A percentile compares a stretch with the other conserved stretches of the same genome.
phyloP scores from a whole-genome alignment of 2,797 vertebrate genomes.

The Triplophysa yarkandensis region DNA sequence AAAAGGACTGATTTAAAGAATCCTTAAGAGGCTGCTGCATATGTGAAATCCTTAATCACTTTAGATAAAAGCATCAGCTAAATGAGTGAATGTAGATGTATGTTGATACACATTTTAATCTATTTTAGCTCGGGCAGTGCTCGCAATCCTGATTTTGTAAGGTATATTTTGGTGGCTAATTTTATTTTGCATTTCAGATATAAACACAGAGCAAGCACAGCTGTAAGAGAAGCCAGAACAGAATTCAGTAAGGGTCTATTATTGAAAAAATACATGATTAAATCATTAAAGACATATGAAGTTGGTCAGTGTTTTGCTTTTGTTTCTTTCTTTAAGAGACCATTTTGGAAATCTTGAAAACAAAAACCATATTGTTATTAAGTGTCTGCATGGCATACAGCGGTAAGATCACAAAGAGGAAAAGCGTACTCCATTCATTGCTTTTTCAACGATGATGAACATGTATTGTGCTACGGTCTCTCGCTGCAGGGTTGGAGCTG shows the following conservation, averaged over 20 bases:
- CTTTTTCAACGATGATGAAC: background rate
- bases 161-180: too few species aligned
- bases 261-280: background rate
- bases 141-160: too few species aligned
- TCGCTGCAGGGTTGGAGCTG: constrained; percentile 75
- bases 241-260: constrained; percentile 76
- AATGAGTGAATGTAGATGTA: too few species aligned
- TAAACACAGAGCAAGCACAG: constrained; percentile 69
- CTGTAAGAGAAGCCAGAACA: constrained; percentile 71
- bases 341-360: constrained; percentile 72
- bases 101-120: too few species aligned
- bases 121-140: too few species aligned
- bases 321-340: constrained; percentile 65
- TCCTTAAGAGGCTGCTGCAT: too few species aligned
- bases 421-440: background rate
- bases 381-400: constrained; percentile 82
- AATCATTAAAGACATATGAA: background rate
- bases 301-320: constrained; percentile 49
- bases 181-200: constrained; percentile 67
- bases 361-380: constrained; percentile 75
- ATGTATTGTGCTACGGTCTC: background rate
- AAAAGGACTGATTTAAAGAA: too few species aligned
- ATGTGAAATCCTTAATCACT: too few species aligned
- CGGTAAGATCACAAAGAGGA: constrained; percentile 65
- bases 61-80: too few species aligned